These are phyloP conservation scores for Rhagologus leucostigma DNA, from an alignment of 2,113 vertebrate genomes.

Conservation along the genomic window DNA sequence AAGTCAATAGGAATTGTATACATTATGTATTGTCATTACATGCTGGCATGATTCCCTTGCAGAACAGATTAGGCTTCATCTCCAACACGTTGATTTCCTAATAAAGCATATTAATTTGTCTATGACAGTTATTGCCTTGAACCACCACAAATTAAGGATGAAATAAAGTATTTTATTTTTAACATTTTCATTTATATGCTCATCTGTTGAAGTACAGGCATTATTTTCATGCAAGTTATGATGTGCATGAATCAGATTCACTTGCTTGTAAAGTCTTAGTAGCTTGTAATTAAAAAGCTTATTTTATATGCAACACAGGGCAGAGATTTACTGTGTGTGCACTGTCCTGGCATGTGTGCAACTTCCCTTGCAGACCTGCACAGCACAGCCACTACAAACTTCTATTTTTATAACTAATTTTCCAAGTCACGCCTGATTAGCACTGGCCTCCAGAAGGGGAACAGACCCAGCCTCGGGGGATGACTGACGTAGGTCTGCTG, in stretches of 20 bases:
- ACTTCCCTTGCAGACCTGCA: background rate
- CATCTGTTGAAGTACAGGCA: slow-evolving; percentile 8
- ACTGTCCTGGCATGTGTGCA: background rate
- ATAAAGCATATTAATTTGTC: slow-evolving; percentile 52
- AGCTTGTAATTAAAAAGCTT: slow-evolving; percentile 28
- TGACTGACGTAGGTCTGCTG: background rate
- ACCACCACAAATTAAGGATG: slow-evolving; percentile 26
- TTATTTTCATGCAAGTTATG: slow-evolving; percentile 34
- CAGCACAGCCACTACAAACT: background rate
- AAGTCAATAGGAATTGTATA: background rate
- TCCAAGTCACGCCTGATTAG: background rate
- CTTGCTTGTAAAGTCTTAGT: slow-evolving; percentile 22
- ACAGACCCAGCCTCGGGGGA: background rate
- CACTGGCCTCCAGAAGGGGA: background rate
- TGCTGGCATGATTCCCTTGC: background rate
- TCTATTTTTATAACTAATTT: background rate
- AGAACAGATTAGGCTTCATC: background rate
- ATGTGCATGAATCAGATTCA: slow-evolving; percentile 17
- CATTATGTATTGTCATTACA: background rate
- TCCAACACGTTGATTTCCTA: slow-evolving; percentile 28
- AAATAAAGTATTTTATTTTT: slow-evolving; percentile 38
- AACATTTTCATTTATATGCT: slow-evolving; percentile 45
- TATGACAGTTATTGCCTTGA: slow-evolving; percentile 26
- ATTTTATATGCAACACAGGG: background rate
- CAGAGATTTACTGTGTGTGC: background rate